Evolutionary conservation across 2,113 vertebrate genomes (phyloP).

Genomic region (Platysteira castanea): DNA sequence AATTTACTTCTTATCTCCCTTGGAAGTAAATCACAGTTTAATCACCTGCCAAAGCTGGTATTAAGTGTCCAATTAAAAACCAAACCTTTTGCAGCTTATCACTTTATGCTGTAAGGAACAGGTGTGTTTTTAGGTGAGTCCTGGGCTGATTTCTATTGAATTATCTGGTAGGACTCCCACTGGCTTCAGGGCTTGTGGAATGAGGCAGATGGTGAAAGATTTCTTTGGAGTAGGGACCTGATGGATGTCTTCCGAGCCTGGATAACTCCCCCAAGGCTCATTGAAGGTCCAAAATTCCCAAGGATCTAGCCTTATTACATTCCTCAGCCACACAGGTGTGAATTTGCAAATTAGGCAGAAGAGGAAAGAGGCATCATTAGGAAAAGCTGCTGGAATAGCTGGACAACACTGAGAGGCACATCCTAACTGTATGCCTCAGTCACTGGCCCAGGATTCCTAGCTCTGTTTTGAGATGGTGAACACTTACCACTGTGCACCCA

Average conservation of each 20-base stretch:
- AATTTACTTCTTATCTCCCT: constrained; percentile 57
- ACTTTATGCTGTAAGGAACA: constrained; percentile 22
- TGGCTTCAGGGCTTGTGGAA: neutral
- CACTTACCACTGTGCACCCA: neutral
- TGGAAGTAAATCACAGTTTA: constrained; percentile 62
- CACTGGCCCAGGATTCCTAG: neutral
- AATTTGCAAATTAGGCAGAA: neutral
- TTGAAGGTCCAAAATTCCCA: neutral
- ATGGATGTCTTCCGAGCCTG: neutral
- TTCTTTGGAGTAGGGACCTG: neutral
- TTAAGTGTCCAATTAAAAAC: constrained; percentile 62
- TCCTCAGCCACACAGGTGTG: neutral
- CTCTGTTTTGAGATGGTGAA: neutral
- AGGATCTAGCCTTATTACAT: neutral
- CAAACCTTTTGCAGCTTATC: constrained; percentile 55
- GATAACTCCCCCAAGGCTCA: neutral
- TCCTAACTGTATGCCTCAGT: neutral
- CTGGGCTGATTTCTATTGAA: constrained; percentile 36
- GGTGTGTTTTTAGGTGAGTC: constrained; percentile 30
- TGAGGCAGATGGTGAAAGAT: constrained; percentile 23
- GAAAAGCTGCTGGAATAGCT: neutral
- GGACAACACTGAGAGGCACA: neutral
- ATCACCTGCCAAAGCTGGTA: constrained; percentile 64
- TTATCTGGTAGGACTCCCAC: constrained; percentile 26
- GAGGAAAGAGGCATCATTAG: neutral